Evolutionary conservation across 1,140 invertebrate genomes (phyloP).

Genomic region (Heliothis subflexa): DNA sequence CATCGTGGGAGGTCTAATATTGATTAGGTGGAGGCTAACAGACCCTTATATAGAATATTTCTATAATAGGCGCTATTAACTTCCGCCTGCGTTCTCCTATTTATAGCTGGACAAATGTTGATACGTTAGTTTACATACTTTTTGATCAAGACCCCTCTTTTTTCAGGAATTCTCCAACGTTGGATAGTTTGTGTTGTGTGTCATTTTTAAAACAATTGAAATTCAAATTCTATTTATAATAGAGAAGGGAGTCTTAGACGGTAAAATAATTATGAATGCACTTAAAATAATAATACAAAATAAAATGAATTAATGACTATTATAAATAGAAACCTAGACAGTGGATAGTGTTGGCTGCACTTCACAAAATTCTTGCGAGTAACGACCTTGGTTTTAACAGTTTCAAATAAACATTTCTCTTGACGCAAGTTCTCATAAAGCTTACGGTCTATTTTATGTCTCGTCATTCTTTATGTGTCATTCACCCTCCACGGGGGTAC

Average conservation of each 20-base stretch:
- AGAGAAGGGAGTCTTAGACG: no score
- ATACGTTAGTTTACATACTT: constrained; percentile 16
- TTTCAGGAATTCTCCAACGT: constrained; percentile 33
- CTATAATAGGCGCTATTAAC: constrained; percentile 40
- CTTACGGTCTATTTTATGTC: constrained; percentile 67
- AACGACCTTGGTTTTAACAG: constrained; percentile 34
- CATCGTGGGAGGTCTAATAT: constrained; percentile 37
- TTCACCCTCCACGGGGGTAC: constrained; percentile 56
- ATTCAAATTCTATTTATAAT: background rate
- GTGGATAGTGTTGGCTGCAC: constrained; percentile 2
- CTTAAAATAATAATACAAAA: background rate
- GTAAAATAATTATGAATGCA: no score
- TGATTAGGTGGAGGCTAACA: background rate
- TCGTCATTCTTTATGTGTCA: constrained; percentile 57
- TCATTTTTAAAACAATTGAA: constrained; percentile 32
- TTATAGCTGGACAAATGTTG: constrained; percentile 16
- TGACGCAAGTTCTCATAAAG: constrained; percentile 55
- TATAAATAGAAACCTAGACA: background rate
- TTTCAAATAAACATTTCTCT: constrained; percentile 47
- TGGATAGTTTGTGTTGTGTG: constrained; percentile 10
- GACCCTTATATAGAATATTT: background rate
- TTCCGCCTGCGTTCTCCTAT: constrained; percentile 39
- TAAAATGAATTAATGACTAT: constrained; percentile 17
- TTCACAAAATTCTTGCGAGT: constrained; percentile 1
- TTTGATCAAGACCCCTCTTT: constrained; percentile 30